Conservation (phyloP, 2,888 invertebrate genomes). For the Lasioglossum lativentre region DNA sequence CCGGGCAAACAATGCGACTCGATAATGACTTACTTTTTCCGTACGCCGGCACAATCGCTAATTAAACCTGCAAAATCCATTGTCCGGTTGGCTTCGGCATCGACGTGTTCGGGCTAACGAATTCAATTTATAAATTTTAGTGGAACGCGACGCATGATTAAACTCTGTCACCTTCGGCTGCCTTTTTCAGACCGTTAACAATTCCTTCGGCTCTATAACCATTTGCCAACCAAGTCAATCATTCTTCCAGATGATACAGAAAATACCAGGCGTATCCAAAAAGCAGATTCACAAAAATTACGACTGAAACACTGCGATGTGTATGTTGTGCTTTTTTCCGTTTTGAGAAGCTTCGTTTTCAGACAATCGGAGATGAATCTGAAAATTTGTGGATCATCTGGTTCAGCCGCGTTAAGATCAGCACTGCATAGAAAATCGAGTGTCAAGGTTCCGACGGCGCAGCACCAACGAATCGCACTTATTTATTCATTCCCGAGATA, state of each 20-base stretch:
- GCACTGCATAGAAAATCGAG: background rate
- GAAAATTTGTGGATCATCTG: background rate
- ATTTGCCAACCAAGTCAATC: too few relatives aligned
- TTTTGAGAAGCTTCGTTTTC: too few relatives aligned
- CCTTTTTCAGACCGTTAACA: background rate
- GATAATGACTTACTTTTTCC: constrained; percentile 55
- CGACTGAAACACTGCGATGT: too few relatives aligned
- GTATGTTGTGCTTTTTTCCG: too few relatives aligned
- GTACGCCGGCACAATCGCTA: constrained; percentile 30
- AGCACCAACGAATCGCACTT: background rate
- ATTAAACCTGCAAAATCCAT: constrained; percentile 33
- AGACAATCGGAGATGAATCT: too few relatives aligned
- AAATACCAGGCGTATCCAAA: too few relatives aligned
- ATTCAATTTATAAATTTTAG: constrained; percentile 41
- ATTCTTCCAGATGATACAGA: too few relatives aligned
- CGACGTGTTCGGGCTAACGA: constrained; percentile 35
- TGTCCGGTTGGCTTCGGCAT: background rate
- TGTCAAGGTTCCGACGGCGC: background rate
- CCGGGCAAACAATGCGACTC: constrained; percentile 45
- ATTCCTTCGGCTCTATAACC: background rate
- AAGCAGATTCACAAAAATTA: too few relatives aligned
- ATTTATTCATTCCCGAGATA: background rate
- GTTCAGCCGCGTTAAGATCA: background rate
- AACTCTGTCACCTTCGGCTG: background rate
- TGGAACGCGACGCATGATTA: constrained; percentile 31